phyloP scores from a whole-genome alignment of 2,797 vertebrate species.

The Hirundo rustica region DNA sequence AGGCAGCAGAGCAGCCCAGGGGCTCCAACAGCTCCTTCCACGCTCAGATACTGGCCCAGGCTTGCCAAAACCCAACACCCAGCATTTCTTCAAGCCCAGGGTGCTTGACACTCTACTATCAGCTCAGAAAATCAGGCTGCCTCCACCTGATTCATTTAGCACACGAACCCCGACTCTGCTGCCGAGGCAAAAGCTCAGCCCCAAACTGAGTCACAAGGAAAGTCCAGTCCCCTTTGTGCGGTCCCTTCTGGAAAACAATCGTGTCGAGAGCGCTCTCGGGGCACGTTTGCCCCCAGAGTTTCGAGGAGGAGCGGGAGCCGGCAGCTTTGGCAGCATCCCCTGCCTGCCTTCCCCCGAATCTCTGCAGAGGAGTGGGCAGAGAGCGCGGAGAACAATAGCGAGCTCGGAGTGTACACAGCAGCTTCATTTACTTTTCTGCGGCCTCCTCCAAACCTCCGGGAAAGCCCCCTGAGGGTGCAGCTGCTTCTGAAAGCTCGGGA shows the following conservation, averaged over 20 bases:
- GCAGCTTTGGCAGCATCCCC: background rate
- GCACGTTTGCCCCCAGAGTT: background rate
- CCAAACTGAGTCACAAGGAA: background rate
- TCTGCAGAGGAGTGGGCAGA: background rate
- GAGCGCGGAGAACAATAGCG: background rate
- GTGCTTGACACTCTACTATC: background rate
- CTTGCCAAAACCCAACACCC: background rate
- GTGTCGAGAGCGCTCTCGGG: background rate
- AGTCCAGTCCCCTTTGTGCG: background rate
- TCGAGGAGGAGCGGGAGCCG: background rate
- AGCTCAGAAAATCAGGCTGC: background rate
- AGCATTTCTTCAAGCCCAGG: background rate
- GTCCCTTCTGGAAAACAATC: background rate
- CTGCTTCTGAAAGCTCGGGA: background rate
- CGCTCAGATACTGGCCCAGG: background rate
- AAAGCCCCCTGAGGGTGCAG: background rate
- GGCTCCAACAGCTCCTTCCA: background rate
- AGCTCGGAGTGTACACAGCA: background rate
- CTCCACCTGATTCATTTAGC: background rate
- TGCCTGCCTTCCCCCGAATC: background rate
- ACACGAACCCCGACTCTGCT: fast-evolving
- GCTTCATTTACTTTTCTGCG: background rate
- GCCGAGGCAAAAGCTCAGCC: background rate
- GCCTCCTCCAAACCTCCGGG: background rate
- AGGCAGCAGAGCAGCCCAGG: background rate